Base-by-base conservation (phyloP, 2,797 vertebrate genomes). In the Crocidura indochinensis region DNA sequence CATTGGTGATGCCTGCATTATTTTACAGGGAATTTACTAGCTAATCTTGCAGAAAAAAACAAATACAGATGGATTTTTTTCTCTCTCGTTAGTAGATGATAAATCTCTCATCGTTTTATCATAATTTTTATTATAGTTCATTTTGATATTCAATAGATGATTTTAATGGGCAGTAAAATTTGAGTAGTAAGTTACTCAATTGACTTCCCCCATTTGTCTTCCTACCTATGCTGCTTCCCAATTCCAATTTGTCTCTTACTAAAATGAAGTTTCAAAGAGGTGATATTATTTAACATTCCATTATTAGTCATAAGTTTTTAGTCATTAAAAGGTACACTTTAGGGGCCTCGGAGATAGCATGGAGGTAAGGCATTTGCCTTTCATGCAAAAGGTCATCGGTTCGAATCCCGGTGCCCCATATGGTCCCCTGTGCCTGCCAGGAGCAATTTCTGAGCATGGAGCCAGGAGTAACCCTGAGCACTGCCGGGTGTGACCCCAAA, bases 261-360 rank as follows among this genome's bases (percentile, higher is more conserved):
- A 73, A 71, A 71, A 77, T 79, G 56, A 14, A 14, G 12, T 79
- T 84, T 85, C 8, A 69, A 72, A 75, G 8, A 20, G 27, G 51
- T 29, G 14, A 0, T 26, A 1, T 6, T 65, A 4, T 60, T 77
- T 84, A 19, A 69, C 62, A 12, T 27, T 27, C 44, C 6, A 31
- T n/a, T 2, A 2, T 71, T 38, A 88, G 5, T 12, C 38, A 49
- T 14, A 90, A 51, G 27, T 14, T 68, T 44, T 69, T 44, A 24
- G 29, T 65, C 47, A 60, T 38, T 87, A 73, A 72, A 84, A 68
- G 84, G 24, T 78, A 84, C 71, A n/a, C n/a, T n/a, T n/a, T n/a
- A n/a, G n/a, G n/a, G n/a, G n/a, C n/a, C n/a, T n/a, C n/a, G n/a
- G n/a, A n/a, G n/a, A n/a, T n/a, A n/a, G n/a, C n/a, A n/a, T n/a